Base-by-base conservation (phyloP, 2,888 invertebrate species). In the Chesias legatella region DNA sequence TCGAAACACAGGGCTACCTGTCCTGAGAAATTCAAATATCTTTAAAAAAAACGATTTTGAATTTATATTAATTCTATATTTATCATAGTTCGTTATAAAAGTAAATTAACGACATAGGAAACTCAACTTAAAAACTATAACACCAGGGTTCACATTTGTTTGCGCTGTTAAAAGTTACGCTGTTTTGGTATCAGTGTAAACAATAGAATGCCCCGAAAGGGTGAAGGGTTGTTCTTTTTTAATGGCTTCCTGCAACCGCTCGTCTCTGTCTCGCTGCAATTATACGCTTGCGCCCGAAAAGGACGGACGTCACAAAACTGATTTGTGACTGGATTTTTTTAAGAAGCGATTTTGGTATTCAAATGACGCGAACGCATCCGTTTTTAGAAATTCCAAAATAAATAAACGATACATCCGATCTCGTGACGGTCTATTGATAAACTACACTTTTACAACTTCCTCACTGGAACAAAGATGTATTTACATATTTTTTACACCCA, bases 221-320 rank as follows among this genome's bases (percentile, higher is more conserved):
- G 82, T 79, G 70, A 85, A 86, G 88, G 88, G 84, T 85, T 84
- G 80, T 75, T 79, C 78, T 82, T 88, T 88, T 85, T 79, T 69
- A 76, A 75, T 73, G 71, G 79, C 81, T 85, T 86, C 86, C 86
- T 84, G 80, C 77, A 73, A 70, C 58, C 60, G 50, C 40, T 51
- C 53, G 58, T 82, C 84, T 64, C 73, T 60, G 47, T 83, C 73
- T 52, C 66, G 51, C 74, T 36, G 47, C 33, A 27, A 22, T 26
- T 34, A 40, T 50, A 43, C 39, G 43, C 36, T 26, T 23, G 47
- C 24, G 56, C 39, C 30, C 48, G 66, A 80, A 47, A 59, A 62
- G 58, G 82, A 82, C 38, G 36, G 55, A 59, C 35, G 54, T 40
- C 66, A 33, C 47, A 51, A 61, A 60, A 63, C 50, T 53, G 53